Conservation (phyloP, 1,140 invertebrate species). For the Penaeus vannamei region DNA sequence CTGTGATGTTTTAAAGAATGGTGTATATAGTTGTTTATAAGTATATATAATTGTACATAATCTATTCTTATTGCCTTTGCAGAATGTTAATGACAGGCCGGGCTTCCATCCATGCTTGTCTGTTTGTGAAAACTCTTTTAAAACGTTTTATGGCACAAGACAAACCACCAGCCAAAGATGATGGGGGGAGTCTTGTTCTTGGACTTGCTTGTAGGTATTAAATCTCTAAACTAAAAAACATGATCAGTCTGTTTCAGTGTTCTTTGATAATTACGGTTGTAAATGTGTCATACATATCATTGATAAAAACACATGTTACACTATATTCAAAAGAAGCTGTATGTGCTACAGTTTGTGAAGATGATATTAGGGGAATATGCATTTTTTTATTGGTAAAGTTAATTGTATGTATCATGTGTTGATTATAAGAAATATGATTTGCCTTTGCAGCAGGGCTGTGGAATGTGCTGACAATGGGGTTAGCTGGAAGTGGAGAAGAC, state of each 20-base stretch:
- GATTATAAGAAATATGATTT: too few species aligned
- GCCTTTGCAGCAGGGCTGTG: conserved; percentile 83
- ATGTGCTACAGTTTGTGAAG: too few species aligned
- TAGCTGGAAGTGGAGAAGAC: conserved; percentile 73
- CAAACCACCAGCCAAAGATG: conserved; percentile 78
- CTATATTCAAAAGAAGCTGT: too few species aligned
- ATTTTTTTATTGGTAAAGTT: too few species aligned
- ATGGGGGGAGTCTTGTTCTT: conserved; percentile 85
- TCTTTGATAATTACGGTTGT: too few species aligned
- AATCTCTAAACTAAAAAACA: not conserved
- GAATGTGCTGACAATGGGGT: conserved; percentile 80
- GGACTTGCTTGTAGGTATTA: conserved; percentile 82
- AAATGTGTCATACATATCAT: too few species aligned
- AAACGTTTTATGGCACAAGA: conserved; percentile 85
- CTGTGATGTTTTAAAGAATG: not conserved
- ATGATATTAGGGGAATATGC: too few species aligned
- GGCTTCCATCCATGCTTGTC: conserved; percentile 80
- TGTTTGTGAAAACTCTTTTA: conserved; percentile 83
- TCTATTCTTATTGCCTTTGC: conserved; percentile 31
- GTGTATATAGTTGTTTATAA: not conserved
- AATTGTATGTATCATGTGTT: too few species aligned
- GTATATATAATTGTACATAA: conserved; percentile 69
- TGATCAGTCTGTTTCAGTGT: not conserved
- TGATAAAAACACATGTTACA: too few species aligned
- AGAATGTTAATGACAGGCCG: conserved; percentile 83